Base-by-base conservation (phyloP, 2,797 vertebrate species). In the Aeoliscus strigatus region DNA sequence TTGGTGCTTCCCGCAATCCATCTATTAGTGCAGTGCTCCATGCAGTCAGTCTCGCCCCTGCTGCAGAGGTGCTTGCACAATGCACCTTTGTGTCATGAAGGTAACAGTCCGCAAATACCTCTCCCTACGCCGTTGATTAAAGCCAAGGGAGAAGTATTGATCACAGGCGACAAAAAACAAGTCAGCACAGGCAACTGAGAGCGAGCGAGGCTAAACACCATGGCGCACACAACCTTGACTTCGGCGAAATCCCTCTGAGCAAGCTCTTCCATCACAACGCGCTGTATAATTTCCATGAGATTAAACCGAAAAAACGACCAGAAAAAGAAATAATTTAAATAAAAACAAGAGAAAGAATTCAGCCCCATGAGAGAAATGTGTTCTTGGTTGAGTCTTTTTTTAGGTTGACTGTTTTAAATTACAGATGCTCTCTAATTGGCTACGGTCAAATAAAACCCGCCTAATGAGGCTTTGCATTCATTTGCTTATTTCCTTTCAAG, bases 341-440 rank as follows among this genome's bases (percentile, higher is more conserved):
- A 60, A 77, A 80, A 81, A 71, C 60, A 79, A 76, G 52, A 66
- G 63, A 47, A 69, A 73, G 56, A 55, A 72, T 71, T 51, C 15
- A 5, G 51, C 75, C 80, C 73, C 77, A 39, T 10, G 65, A 62
- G 79, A 51, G 53, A 61, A 70, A 67, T 42, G 52, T 52, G 70
- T 60, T 82, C 64, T 70, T 75, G 11, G 39, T 65, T 32, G 47
- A 64, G 48, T 73, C 73, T 83, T 73, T 80, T 84, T 83, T 84
- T 73, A 71, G 75, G 72, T 62, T 60, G 74, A 74, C 73, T 83
- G 66, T 82, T 84, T 85, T 79, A 83, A 84, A 83, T 84, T 76
- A 80, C 75, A 77, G 71, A 77, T 77, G 74, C 74, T 79, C 65
- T 83, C 76, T 87, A 86, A 87, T 82, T 81, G 82, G 81, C 79